Evolutionary conservation across 2,113 vertebrate species (phyloP).

Genomic region (Potamarius usumacintae): DNA sequence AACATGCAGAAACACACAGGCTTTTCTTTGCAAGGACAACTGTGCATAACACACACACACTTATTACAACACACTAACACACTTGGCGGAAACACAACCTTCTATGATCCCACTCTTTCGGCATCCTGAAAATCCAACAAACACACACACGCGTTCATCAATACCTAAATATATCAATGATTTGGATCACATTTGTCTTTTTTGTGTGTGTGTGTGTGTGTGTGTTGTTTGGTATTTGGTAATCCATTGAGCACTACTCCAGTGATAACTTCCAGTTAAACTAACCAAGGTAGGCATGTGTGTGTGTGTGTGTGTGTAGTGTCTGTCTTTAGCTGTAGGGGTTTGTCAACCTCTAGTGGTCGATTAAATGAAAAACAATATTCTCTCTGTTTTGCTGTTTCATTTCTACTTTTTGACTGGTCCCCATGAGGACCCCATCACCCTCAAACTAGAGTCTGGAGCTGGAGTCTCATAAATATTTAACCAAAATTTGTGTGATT

Average conservation of each 20-base stretch:
- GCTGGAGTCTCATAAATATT: not conserved
- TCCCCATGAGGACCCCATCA: not conserved
- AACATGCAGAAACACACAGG: slow-evolving; percentile 44
- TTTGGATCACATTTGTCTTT: not conserved
- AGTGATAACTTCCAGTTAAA: slow-evolving; percentile 29
- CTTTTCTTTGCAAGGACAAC: too few species aligned
- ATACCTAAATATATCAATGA: not conserved
- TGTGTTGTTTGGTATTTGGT: slow-evolving; percentile 13
- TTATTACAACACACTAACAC: slow-evolving; percentile 27
- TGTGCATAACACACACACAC: slow-evolving; percentile 28
- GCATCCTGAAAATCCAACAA: slow-evolving; percentile 36
- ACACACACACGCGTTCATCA: slow-evolving; percentile 18
- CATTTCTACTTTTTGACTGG: not conserved
- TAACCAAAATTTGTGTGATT: not conserved
- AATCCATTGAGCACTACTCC: slow-evolving; percentile 21
- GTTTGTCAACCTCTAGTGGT: slow-evolving; percentile 48
- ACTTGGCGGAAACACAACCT: slow-evolving; percentile 35
- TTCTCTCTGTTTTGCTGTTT: not conserved
- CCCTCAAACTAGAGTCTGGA: too few species aligned
- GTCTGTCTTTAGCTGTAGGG: slow-evolving; percentile 44
- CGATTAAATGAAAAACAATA: slow-evolving; percentile 6
- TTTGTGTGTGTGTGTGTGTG: slow-evolving; percentile 43
- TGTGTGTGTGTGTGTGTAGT: slow-evolving; percentile 49
- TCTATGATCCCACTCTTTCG: slow-evolving; percentile 36
- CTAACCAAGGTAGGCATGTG: slow-evolving; percentile 5